Evolutionary conservation across 2,888 invertebrate genomes (phyloP).

Genomic region (Noctua janthina): DNA sequence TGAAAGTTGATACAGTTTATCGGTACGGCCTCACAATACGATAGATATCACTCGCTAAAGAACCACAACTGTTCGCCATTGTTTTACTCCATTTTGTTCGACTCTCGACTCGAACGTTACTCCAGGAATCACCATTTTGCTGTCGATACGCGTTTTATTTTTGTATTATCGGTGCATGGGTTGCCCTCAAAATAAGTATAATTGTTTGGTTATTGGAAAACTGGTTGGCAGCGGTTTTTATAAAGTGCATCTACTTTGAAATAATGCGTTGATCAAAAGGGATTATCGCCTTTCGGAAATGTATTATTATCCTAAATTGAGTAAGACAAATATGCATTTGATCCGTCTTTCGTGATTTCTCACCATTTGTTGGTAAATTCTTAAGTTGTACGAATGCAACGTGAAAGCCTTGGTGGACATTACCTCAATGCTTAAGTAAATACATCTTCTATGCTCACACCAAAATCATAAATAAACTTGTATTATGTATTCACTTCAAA

Average conservation of each 20-base stretch:
- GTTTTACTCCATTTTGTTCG: constrained; percentile 43
- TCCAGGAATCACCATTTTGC: constrained; percentile 40
- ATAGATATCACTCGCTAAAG: constrained; percentile 59
- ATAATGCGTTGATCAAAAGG: background rate
- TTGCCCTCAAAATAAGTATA: constrained; percentile 19
- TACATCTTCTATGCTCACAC: constrained; percentile 6
- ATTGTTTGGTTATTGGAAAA: constrained; percentile 16
- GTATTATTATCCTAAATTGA: background rate
- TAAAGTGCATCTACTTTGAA: background rate
- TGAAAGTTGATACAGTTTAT: constrained; percentile 67
- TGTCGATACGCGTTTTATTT: constrained; percentile 42
- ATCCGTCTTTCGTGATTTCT: background rate
- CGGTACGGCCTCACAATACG: constrained; percentile 61
- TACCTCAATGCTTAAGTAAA: constrained; percentile 25
- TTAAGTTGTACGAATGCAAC: background rate
- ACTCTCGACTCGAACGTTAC: constrained; percentile 16
- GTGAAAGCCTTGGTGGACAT: background rate
- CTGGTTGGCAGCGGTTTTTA: background rate
- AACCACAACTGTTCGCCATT: constrained; percentile 54
- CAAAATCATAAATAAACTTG: constrained; percentile 16
- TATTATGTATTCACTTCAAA: background rate
- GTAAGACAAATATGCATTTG: background rate
- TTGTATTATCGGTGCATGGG: constrained; percentile 8
- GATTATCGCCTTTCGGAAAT: background rate
- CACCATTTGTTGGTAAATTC: background rate